These are phyloP conservation scores for Silurus aristotelis DNA, from an alignment of 2,797 vertebrate species.

Conservation along the genomic window DNA sequence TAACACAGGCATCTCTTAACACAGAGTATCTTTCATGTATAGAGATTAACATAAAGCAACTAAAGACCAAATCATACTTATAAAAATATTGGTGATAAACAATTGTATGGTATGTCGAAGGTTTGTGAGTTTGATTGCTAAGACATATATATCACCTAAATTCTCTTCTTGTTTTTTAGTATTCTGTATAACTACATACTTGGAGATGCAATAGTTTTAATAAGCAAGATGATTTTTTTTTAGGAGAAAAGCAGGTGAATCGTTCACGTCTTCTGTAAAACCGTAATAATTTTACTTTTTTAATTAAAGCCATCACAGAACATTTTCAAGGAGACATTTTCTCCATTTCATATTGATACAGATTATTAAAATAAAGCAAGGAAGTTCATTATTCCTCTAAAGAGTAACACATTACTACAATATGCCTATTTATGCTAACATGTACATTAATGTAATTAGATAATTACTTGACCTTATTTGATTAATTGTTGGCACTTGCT, in stretches of 20 bases:
- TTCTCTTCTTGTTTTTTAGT: neutral
- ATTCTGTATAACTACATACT: neutral
- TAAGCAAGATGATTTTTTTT: neutral
- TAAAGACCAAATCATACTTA: neutral
- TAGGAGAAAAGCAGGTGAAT: neutral
- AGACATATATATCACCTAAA: neutral
- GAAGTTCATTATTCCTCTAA: neutral
- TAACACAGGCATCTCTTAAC: neutral
- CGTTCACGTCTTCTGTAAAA: neutral
- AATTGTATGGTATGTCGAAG: neutral
- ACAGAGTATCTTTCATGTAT: neutral
- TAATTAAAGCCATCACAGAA: neutral
- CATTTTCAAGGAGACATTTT: too few relatives aligned
- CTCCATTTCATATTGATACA: neutral
- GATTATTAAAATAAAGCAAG: neutral
- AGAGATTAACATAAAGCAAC: neutral
- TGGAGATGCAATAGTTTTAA: neutral
- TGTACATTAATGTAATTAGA: constrained; percentile 22
- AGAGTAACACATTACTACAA: neutral
- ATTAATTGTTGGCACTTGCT: constrained; percentile 33
- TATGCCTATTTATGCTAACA: neutral
- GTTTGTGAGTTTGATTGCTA: neutral
- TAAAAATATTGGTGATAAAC: neutral
- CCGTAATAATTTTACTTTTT: neutral
- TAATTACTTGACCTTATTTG: constrained; percentile 28